Evolutionary conservation across 1,140 invertebrate species (phyloP).

Genomic region (Bombus sylvicola): DNA sequence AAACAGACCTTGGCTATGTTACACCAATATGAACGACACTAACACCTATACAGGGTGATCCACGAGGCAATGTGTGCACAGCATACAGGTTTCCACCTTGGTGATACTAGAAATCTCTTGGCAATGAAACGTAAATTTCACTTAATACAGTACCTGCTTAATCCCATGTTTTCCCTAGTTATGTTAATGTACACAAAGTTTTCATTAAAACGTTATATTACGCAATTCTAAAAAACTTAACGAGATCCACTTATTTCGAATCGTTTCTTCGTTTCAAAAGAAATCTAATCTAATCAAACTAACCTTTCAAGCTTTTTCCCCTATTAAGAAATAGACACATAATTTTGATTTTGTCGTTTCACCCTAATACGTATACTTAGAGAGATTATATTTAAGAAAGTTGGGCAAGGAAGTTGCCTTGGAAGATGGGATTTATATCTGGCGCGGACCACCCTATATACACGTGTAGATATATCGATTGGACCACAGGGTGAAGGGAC

Average conservation of each 20-base stretch:
- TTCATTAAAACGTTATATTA: too few species aligned
- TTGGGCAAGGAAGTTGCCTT: neutral
- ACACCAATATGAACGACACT: neutral
- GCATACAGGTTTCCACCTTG: neutral
- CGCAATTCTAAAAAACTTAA: too few species aligned
- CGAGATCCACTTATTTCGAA: too few species aligned
- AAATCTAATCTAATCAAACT: too few species aligned
- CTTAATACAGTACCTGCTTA: neutral
- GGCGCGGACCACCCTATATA: conserved; percentile 1
- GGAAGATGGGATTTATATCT: neutral
- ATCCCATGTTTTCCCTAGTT: too few species aligned
- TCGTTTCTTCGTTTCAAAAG: too few species aligned
- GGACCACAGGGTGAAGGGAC: conserved; percentile 49
- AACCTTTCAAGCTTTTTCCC: too few species aligned
- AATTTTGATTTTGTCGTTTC: too few species aligned
- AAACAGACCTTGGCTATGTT: conserved; percentile 30
- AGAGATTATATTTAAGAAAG: neutral
- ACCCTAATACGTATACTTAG: too few species aligned
- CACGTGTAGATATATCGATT: conserved; percentile 55
- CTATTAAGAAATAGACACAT: too few species aligned
- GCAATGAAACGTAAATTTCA: neutral
- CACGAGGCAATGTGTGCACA: neutral
- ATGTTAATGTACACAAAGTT: too few species aligned
- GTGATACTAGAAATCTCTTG: neutral
- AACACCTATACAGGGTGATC: neutral